phyloP scores from a whole-genome alignment of 2,797 vertebrate species.

The Propithecus deckenii region DNA sequence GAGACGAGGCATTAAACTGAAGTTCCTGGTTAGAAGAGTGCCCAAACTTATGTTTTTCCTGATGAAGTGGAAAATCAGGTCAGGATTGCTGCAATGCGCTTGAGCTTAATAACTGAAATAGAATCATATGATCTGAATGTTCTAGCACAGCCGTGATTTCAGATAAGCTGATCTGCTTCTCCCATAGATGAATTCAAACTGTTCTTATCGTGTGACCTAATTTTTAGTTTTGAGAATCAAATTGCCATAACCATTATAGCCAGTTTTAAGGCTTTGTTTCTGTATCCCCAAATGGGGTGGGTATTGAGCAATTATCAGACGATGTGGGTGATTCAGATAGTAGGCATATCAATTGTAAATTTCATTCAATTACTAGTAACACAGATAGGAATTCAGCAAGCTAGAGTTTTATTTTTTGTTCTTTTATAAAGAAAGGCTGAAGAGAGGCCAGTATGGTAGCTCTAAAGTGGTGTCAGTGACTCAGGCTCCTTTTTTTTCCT shows the following conservation, averaged over 20 bases:
- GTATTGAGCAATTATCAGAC: neutral
- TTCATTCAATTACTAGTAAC: neutral
- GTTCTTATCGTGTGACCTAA: constrained; percentile 46
- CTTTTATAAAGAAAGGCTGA: neutral
- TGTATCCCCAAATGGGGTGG: neutral
- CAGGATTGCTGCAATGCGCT: constrained; percentile 16
- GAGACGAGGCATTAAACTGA: neutral
- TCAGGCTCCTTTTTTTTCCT: neutral
- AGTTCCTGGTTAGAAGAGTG: neutral
- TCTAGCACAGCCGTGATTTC: constrained; percentile 37
- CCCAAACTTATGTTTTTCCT: constrained; percentile 8
- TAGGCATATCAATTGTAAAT: neutral
- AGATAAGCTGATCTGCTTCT: constrained; percentile 46
- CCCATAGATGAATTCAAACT: constrained; percentile 8
- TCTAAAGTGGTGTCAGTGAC: neutral
- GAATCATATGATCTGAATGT: constrained; percentile 37
- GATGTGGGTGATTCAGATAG: neutral
- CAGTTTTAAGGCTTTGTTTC: constrained; percentile 42
- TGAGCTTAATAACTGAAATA: constrained; percentile 38
- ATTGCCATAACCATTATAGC: neutral
- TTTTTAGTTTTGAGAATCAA: constrained; percentile 56
- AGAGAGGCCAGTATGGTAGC: neutral
- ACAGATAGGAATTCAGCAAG: constrained; percentile 5
- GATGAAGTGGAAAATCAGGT: constrained; percentile 66
- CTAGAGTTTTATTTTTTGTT: neutral